Conservation (phyloP, 2,113 vertebrate species). For the Vimba vimba region DNA sequence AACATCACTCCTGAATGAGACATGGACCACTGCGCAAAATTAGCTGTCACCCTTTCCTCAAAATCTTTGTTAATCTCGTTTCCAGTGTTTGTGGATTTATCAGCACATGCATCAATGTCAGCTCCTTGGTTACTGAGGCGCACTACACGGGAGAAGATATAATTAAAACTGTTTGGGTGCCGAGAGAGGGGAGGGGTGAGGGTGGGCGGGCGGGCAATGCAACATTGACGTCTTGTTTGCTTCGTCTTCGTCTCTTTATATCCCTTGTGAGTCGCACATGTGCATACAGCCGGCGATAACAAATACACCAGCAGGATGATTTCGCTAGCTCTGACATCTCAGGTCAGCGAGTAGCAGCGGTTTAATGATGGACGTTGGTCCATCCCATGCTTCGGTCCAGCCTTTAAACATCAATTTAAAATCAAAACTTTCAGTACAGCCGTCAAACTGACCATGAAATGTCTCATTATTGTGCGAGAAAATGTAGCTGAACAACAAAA, state of each 20-base stretch:
- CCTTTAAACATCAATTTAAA: slow-evolving; percentile 1
- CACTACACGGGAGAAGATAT: slow-evolving; percentile 98
- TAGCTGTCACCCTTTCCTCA: slow-evolving; percentile 99
- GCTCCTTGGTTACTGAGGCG: slow-evolving; percentile 98
- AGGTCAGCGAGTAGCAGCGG: slow-evolving; percentile 39
- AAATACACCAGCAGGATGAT: slow-evolving; percentile 79
- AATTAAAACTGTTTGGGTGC: slow-evolving; percentile 99
- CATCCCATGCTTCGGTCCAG: background rate
- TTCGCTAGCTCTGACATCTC: slow-evolving; percentile 39
- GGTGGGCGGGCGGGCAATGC: slow-evolving; percentile 39
- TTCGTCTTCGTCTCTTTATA: slow-evolving; percentile 80
- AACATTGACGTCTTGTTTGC: slow-evolving; percentile 55
- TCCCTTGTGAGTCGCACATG: slow-evolving; percentile 84
- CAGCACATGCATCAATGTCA: slow-evolving; percentile 99
- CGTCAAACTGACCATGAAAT: slow-evolving; percentile 1
- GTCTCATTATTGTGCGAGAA: background rate
- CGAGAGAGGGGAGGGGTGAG: slow-evolving; percentile 65
- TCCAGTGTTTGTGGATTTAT: slow-evolving; percentile 99
- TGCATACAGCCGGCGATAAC: slow-evolving; percentile 87
- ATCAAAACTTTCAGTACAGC: background rate
- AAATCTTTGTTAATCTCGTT: slow-evolving; percentile 99
- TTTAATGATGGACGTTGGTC: slow-evolving; percentile 48
- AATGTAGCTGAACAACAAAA: background rate
- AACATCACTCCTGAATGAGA: slow-evolving; percentile 92
- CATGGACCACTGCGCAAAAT: slow-evolving; percentile 97